Evolutionary conservation across 2,888 invertebrate species (phyloP).

Genomic region (Drosophila greeni): DNA sequence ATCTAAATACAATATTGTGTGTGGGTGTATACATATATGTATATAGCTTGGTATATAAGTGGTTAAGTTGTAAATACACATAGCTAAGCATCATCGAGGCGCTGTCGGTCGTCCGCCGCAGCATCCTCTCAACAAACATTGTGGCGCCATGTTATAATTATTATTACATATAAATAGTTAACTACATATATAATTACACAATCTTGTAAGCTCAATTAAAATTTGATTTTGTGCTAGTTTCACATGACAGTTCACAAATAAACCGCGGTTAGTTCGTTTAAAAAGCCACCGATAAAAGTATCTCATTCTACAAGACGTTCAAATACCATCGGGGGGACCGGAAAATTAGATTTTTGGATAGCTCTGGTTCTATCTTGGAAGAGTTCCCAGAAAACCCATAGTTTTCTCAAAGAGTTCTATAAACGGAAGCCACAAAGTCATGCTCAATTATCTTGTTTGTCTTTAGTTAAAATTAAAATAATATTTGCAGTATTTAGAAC

Average conservation of each 20-base stretch:
- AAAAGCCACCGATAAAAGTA: constrained; percentile 19
- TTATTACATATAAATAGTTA: constrained; percentile 42
- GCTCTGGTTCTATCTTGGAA: constrained; percentile 11
- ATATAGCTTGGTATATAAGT: constrained; percentile 22
- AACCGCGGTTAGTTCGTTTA: constrained; percentile 8
- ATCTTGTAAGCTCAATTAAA: constrained; percentile 45
- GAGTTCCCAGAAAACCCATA: neutral
- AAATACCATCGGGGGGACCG: constrained; percentile 10
- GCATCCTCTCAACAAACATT: constrained; percentile 5
- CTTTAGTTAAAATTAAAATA: neutral
- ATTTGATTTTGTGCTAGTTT: constrained; percentile 41
- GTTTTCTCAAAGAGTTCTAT: neutral
- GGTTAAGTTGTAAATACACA: constrained; percentile 36
- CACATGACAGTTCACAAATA: constrained; percentile 24
- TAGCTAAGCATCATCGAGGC: constrained; percentile 13
- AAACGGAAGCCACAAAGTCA: neutral
- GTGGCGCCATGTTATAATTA: constrained; percentile 3
- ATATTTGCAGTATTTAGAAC: neutral
- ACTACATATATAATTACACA: constrained; percentile 36
- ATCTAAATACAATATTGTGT: constrained; percentile 19
- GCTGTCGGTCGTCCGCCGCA: neutral
- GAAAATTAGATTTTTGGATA: neutral
- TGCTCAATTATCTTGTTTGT: neutral
- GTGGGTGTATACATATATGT: constrained; percentile 4
- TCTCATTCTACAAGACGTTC: constrained; percentile 11